Evolutionary conservation across 2,888 invertebrate species (phyloP), one percentile per base, ranked within the genome.

Genomic region (Trichopoda pennipes): DNA sequence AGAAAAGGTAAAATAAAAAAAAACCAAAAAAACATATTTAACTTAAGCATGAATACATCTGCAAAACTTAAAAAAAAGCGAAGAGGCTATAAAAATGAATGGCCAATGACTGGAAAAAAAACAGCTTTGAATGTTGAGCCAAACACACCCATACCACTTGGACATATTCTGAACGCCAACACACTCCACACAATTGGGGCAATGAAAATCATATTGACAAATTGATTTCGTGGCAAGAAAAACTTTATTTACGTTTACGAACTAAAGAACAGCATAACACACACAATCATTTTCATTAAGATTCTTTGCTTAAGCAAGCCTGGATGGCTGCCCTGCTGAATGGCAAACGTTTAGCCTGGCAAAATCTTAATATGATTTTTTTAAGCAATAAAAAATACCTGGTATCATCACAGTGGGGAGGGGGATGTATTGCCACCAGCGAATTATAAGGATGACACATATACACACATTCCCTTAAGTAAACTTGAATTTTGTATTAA

Each of bases 201-300:
- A 19, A 51, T 32, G 60, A 72, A 60, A 51, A 70, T 16, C 49
- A 68, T 58, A 88, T 90, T 90, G 90, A 90, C 90, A 90, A 90
- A 90, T 89, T 90, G 90, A 90, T 81, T 76, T 28, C 49, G 47
- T 76, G 88, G 86, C 85, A 86, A 66, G 28, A 69, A 60, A 35
- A 72, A 44, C 12, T 28, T 76, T 72, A 75, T 84, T 86, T 81
- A 83, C 87, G 86, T 86, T 87, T 89, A 86, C 12, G 3, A 28
- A 28, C 28, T 2, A 6, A 28, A 28, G 86, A 86, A 88, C 90
- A 86, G 12, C 0, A 10, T 2, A 10, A 8, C 10, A 3, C 38
- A 12, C 3, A 12, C 12, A 12, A 89, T 89, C 28, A 87, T 88
- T 85, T 87, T 89, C 88, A 88, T 89, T 88, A 86, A 86, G 35